Evolutionary conservation across 2,797 vertebrate species (phyloP), one percentile per base, ranked within the genome.

Genomic region (Spheniscus humboldti): DNA sequence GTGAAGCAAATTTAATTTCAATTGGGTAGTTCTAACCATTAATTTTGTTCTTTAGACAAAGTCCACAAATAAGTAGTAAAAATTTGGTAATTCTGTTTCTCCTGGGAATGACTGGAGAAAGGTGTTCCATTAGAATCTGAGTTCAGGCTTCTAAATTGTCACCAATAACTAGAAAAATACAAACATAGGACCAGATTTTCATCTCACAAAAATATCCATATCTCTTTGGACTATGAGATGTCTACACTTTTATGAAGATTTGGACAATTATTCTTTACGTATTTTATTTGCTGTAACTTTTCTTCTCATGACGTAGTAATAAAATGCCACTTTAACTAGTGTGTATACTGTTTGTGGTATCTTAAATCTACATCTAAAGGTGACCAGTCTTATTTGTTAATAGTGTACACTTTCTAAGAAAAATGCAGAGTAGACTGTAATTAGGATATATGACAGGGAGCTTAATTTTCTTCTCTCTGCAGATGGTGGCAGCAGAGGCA

Each of bases 401-500:
- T 59, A 79, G 28, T 60, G 9, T 85, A 67, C 13, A 7, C 13
- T 73, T 92, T 63, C 12, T 52, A 74, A 83, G 72, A 82, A 77
- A 69, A 91, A 63, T 45, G 30, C 6, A n/a, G 19, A 90, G 12
- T 59, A 73, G 31, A 53, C 11, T 66, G 5, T 74, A 52, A 86
- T 47, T 80, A 62, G 13, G 25, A 50, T 86, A 33, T 76, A 16
- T 66, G 76, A n/a, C 22, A 27, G 37, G 69, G 31, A 87, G 69
- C 52, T 94, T 94, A 94, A 77, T 92, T 78, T 96, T 96, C 97
- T 97, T 86, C 22, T 95, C 45, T 96, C 89, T 91, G 72, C 96
- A 99, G 99, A 99, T 98, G 97, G 98, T 72, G 98, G 98, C 96
- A 97, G 98, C 39, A 98, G 98, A 96, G 97, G 96, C 55, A 99